phyloP scores from a whole-genome alignment of 2,797 vertebrate species.

The Acanthornis magna region DNA sequence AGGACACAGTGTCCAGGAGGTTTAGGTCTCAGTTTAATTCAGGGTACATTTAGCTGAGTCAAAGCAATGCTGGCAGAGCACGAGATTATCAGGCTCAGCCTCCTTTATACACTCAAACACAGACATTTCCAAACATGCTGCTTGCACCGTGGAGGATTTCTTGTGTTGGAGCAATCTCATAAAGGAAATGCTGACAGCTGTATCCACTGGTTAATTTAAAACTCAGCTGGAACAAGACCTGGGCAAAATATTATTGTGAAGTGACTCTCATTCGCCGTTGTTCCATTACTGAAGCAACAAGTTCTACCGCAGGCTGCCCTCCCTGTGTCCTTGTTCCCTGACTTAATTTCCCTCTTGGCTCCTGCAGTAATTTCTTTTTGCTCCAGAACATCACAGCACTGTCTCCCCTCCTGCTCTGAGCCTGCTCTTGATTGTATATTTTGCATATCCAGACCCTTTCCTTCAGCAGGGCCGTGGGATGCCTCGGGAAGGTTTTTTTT shows the following conservation, averaged over 20 bases:
- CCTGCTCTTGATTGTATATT: neutral
- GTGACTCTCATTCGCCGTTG: neutral
- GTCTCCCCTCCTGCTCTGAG: neutral
- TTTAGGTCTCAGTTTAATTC: neutral
- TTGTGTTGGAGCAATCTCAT: slow-evolving; percentile 32
- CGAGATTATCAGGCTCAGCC: neutral
- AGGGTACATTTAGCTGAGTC: neutral
- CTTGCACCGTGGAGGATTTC: neutral
- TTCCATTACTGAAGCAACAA: slow-evolving; percentile 48
- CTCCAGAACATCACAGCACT: neutral
- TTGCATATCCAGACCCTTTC: neutral
- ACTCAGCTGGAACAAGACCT: slow-evolving; percentile 49
- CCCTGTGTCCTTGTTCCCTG: neutral
- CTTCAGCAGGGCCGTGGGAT: neutral
- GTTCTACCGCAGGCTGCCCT: neutral
- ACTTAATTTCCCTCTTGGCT: slow-evolving; percentile 28
- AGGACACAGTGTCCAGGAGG: neutral
- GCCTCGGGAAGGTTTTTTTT: neutral
- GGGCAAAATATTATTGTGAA: slow-evolving; percentile 38
- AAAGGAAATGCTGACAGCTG: slow-evolving; percentile 45
- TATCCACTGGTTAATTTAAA: slow-evolving; percentile 55
- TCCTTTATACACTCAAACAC: neutral
- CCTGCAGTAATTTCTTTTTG: neutral
- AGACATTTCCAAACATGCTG: neutral
- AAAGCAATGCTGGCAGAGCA: neutral